Evolutionary conservation across 2,113 vertebrate species (phyloP), one percentile per base, ranked within the genome.

Genomic region (Arizona elegans): DNA sequence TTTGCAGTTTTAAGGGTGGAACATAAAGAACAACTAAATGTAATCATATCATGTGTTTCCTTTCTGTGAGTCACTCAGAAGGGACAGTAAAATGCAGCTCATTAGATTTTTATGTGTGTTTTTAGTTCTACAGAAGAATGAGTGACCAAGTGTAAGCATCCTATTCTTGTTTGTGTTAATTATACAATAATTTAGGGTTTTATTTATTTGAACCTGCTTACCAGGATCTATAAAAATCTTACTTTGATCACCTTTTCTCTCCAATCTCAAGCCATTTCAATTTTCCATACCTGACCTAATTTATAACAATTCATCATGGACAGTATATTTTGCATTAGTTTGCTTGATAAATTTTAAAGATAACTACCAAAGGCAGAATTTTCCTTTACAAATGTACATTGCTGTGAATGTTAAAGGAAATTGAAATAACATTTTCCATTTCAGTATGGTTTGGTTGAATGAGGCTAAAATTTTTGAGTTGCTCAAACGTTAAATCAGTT

Each of bases 1-100:
- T 98, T 96, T 97, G 96, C 96, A 95, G 92, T 86, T 9, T 17
- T 52, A 92, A 59, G 55, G 89, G 87, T 86, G 17, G 54, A 92
- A 92, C 29, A 13, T 89, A 52, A 33, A 50, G 19, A 92, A 53
- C n/a, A 55, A 29, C 56, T 58, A 38, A 56, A 65, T 21, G 9
- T 8, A 1, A 24, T 62, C 43, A 56, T 19, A 10, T 38, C 3
- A 24, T 75, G 81, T 59, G 24, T 52, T 52, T 50, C 47, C n/a
- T 56, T 33, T 92, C 8, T 55, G 15, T 55, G 90, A 38, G 5
- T 55, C 50, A 52, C 33, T 92, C 55, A 24, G 53, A 89, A 56
- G n/a, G 47, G 43, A 33, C 19, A 50, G 8, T 59, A 81, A 81
- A 81, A 81, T 92, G 52, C 53, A 75, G 13, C 21, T 88, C 12